Conservation (phyloP, 2,797 vertebrate species). For the Notamacropus eugenii region DNA sequence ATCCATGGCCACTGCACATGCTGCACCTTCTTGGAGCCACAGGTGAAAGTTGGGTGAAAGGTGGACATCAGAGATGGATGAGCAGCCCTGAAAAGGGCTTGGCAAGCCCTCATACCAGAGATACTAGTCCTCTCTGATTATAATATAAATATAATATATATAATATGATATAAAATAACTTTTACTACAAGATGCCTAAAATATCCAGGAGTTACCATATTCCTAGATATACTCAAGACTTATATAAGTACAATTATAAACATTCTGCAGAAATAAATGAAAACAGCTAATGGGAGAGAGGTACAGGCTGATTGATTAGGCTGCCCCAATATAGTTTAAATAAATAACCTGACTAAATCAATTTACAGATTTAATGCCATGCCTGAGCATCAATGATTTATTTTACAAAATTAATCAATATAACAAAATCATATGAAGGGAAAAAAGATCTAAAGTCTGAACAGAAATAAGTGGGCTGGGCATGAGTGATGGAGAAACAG, state of each 20-base stretch:
- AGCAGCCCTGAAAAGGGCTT: too few relatives aligned
- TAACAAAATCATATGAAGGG: background rate
- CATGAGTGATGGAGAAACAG: background rate
- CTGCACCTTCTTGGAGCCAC: too few relatives aligned
- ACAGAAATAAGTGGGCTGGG: background rate
- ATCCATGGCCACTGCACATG: too few relatives aligned
- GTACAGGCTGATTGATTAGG: background rate
- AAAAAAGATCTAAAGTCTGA: background rate
- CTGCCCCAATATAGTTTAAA: background rate
- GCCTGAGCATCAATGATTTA: background rate
- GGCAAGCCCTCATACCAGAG: too few relatives aligned
- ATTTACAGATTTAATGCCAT: background rate
- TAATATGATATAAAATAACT: background rate
- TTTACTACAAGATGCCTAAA: background rate
- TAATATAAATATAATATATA: background rate
- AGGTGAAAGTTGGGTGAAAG: too few relatives aligned
- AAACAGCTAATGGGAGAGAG: background rate
- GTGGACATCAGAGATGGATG: too few relatives aligned
- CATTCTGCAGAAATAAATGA: background rate
- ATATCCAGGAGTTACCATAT: background rate
- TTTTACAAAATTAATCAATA: background rate
- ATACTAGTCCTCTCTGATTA: background rate
- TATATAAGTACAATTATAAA: background rate
- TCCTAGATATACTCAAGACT: background rate
- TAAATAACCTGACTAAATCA: background rate